phyloP scores from a whole-genome alignment of 2,888 invertebrate genomes.

The Apotomis capreana region DNA sequence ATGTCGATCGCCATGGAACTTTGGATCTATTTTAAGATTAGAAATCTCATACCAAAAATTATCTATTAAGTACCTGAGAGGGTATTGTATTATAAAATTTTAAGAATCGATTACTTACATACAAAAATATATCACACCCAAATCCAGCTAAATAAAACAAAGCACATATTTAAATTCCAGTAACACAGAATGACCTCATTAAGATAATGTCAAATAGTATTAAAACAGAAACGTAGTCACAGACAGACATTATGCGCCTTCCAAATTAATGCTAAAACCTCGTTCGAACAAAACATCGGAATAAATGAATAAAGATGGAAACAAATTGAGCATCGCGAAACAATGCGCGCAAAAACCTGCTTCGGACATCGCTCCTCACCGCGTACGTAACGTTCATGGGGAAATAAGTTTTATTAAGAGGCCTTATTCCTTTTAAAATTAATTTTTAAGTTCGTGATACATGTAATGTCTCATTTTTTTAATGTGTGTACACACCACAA shows the following conservation, averaged over 20 bases:
- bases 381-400: neutral
- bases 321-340: slow-evolving; percentile 66
- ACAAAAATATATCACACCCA: no score
- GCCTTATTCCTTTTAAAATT: neutral
- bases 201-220: slow-evolving; percentile 11
- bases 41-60: no score
- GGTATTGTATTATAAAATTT: no score
- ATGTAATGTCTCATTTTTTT: no score
- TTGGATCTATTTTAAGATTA: no score
- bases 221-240: slow-evolving; percentile 53
- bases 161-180: neutral
- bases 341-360: slow-evolving; percentile 34
- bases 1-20: no score
- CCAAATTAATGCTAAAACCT: slow-evolving; percentile 69
- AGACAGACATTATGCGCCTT: slow-evolving; percentile 75
- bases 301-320: slow-evolving; percentile 76
- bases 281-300: slow-evolving; percentile 60
- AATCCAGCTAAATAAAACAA: neutral
- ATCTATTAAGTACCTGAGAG: no score
- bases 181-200: slow-evolving; percentile 3
- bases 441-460: no score
- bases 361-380: slow-evolving; percentile 28
- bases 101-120: no score
- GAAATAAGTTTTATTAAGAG: neutral
- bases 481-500: no score